These are phyloP conservation scores for Caenorhabditis elegans DNA, from an alignment of 1,140 invertebrate genomes.

Conservation along the genomic window DNA sequence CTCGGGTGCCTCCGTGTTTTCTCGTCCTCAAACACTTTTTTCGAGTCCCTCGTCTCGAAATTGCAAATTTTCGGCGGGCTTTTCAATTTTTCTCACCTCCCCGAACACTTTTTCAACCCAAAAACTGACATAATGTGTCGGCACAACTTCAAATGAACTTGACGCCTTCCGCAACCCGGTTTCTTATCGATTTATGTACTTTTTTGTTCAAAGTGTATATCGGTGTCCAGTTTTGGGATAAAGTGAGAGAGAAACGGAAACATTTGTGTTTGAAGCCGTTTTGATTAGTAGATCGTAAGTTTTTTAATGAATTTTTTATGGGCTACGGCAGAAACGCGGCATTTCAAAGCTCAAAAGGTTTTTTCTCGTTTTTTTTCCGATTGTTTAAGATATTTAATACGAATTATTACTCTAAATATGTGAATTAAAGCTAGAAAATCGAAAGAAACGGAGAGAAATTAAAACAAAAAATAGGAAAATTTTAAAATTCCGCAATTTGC, in stretches of 20 bases:
- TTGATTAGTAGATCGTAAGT: not conserved
- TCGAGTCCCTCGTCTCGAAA: not conserved
- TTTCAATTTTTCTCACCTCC: not conserved
- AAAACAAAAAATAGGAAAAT: too few species aligned
- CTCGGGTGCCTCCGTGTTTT: too few species aligned
- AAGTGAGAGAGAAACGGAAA: constrained; percentile 12
- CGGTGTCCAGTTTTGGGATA: constrained; percentile 1
- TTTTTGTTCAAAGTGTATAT: not conserved
- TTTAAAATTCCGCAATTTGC: too few species aligned
- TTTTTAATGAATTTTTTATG: not conserved
- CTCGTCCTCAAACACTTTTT: not conserved
- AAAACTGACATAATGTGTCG: not conserved
- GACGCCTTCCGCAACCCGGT: not conserved
- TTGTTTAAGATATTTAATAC: too few species aligned
- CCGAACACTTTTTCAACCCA: not conserved
- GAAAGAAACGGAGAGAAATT: too few species aligned
- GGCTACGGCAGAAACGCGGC: too few species aligned
- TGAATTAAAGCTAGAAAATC: too few species aligned
- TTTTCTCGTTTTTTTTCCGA: too few species aligned
- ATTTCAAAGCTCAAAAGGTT: too few species aligned
- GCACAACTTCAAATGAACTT: not conserved
- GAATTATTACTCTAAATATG: too few species aligned
- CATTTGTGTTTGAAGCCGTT: not conserved
- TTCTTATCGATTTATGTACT: constrained; percentile 17
- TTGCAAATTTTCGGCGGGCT: not conserved